A percentile compares a stretch with the other conserved stretches of the same genome.
These are phyloP conservation scores for Thaleichthys pacificus DNA, from an alignment of 2,797 vertebrate genomes.

Conservation along the genomic window DNA sequence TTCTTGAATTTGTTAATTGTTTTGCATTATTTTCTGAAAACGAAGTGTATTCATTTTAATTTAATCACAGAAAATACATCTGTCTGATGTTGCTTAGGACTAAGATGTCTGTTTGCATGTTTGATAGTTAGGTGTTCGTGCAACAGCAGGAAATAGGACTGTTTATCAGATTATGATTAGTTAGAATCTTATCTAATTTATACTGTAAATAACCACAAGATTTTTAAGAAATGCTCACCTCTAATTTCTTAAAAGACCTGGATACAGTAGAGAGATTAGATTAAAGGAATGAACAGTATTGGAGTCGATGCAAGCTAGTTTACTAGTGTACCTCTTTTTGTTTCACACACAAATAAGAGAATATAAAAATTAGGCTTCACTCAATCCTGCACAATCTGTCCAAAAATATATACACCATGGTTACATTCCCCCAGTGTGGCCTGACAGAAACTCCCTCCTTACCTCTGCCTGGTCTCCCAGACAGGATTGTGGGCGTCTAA, in stretches of 20 bases:
- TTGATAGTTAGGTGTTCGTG: neutral
- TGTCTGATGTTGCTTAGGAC: neutral
- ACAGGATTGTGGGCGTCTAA: constrained; percentile 37
- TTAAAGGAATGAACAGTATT: too few species aligned
- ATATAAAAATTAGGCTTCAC: too few species aligned
- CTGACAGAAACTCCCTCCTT: neutral
- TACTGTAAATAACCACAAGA: neutral
- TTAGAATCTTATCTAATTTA: neutral
- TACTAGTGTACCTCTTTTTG: too few species aligned
- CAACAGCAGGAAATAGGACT: neutral
- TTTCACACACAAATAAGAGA: too few species aligned
- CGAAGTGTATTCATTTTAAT: too few species aligned
- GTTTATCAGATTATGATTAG: neutral
- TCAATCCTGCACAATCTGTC: too few species aligned
- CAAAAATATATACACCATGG: neutral
- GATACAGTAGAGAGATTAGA: neutral
- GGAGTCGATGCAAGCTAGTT: too few species aligned
- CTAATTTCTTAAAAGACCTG: neutral
- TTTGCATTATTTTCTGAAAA: too few species aligned
- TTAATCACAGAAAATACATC: too few species aligned
- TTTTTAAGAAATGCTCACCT: constrained; percentile 39
- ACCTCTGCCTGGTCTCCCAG: neutral
- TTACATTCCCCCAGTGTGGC: neutral
- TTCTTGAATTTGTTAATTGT: too few species aligned
- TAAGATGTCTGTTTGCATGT: neutral